Evolutionary conservation across 2,888 invertebrate genomes (phyloP).

Genomic region (Sycophila texana): DNA sequence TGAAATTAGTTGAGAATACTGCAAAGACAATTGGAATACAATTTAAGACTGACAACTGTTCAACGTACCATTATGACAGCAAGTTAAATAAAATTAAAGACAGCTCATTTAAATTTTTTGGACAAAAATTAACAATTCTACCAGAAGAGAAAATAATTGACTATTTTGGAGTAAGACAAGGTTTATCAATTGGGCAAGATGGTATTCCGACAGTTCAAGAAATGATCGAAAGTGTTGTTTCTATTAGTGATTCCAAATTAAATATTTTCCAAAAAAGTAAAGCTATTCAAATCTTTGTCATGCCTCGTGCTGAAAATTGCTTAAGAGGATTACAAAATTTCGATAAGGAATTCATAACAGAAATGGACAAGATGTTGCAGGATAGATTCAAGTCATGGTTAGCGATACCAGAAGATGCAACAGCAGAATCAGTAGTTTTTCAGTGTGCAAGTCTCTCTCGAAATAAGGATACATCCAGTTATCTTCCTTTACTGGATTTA

Average conservation of each 20-base stretch:
- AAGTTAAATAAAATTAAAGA: slow-evolving; percentile 38
- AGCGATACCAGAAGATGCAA: slow-evolving; percentile 64
- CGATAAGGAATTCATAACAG: slow-evolving; percentile 58
- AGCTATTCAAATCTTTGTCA: slow-evolving; percentile 58
- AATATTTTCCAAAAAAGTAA: slow-evolving; percentile 60
- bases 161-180: slow-evolving; percentile 68
- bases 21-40: slow-evolving; percentile 58
- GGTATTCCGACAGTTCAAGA: slow-evolving; percentile 57
- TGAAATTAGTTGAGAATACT: slow-evolving; percentile 31
- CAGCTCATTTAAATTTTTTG: slow-evolving; percentile 58
- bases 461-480: background rate
- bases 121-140: slow-evolving; percentile 51
- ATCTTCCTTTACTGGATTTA: slow-evolving; percentile 39
- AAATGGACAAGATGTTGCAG: slow-evolving; percentile 60
- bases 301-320: slow-evolving; percentile 64
- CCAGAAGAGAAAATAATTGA: slow-evolving; percentile 61
- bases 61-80: slow-evolving; percentile 59
- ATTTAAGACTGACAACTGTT: slow-evolving; percentile 66
- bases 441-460: background rate
- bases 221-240: slow-evolving; percentile 55
- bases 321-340: slow-evolving; percentile 61
- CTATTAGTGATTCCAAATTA: slow-evolving; percentile 54
- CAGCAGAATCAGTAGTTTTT: slow-evolving; percentile 59
- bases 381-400: slow-evolving; percentile 62
- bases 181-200: slow-evolving; percentile 59